A percentile compares a stretch with the other conserved stretches of the same genome.
Evolutionary conservation across 2,888 invertebrate species (phyloP).

Genomic region (Andrena chrysosceles): DNA sequence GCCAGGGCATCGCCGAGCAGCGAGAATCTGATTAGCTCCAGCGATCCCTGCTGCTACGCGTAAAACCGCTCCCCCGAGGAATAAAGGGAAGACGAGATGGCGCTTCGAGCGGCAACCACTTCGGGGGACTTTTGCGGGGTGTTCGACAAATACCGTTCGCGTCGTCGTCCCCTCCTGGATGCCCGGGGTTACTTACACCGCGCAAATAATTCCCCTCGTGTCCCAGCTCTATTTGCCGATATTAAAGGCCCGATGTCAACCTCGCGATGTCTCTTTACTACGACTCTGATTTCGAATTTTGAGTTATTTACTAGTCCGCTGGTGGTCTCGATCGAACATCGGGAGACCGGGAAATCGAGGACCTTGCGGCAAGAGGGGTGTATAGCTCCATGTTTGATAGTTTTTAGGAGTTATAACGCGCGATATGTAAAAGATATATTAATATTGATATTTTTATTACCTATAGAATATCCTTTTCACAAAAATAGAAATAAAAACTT

Average conservation of each 20-base stretch:
- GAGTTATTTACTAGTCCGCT: neutral
- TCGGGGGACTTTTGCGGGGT: conserved; percentile 8
- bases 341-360: too few species aligned
- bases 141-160: conserved; percentile 31
- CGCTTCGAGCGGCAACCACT: conserved; percentile 10
- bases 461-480: too few species aligned
- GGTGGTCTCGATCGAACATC: too few species aligned
- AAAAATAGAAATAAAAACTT: too few species aligned
- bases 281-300: too few species aligned
- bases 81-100: conserved; percentile 13
- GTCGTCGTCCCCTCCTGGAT: neutral
- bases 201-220: conserved; percentile 5
- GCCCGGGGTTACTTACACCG: neutral
- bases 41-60: conserved; percentile 40
- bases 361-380: too few species aligned
- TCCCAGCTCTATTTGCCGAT: neutral
- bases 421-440: too few species aligned
- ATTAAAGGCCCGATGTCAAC: neutral
- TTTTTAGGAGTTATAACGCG: too few species aligned
- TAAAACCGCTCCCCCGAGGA: conserved; percentile 49
- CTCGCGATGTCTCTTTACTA: neutral
- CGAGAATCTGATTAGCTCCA: conserved; percentile 60
- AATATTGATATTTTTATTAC: too few species aligned
- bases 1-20: conserved; percentile 23
- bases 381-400: too few species aligned